A percentile compares a stretch with the other conserved stretches of the same genome.
Conservation (phyloP, 2,113 vertebrate genomes). For the Fregata magnificens region DNA sequence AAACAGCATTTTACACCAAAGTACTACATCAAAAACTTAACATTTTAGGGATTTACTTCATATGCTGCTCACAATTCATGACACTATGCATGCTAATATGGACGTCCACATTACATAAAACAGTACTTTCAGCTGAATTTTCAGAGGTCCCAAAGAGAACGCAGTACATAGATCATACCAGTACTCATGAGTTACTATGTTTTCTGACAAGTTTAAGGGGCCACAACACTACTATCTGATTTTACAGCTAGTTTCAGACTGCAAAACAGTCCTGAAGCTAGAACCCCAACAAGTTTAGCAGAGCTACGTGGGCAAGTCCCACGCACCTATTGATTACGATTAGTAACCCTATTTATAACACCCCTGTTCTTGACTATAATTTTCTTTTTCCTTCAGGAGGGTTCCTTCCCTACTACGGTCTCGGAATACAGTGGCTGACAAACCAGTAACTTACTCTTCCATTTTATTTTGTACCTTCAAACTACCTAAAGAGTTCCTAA, state of each 20-base stretch:
- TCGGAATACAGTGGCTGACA: not conserved
- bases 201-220: not conserved
- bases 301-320: not conserved
- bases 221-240: not conserved
- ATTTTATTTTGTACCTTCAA: not conserved
- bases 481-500: not conserved
- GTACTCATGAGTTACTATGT: fast-evolving
- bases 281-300: not conserved
- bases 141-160: not conserved
- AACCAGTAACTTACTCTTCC: not conserved
- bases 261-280: not conserved
- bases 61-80: fast-evolving
- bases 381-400: not conserved
- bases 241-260: not conserved
- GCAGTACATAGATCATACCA: not conserved
- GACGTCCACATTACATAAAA: fast-evolving
- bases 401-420: not conserved
- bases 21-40: not conserved
- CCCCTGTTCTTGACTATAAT: not conserved
- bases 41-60: not conserved
- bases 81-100: fast-evolving
- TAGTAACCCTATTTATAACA: not conserved
- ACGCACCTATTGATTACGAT: not conserved
- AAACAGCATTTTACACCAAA: not conserved
- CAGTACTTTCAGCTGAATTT: not conserved